A percentile compares a stretch with the other conserved stretches of the same genome.
Evolutionary conservation across 2,888 invertebrate species (phyloP).

Genomic region (Loripinus fragilis): DNA sequence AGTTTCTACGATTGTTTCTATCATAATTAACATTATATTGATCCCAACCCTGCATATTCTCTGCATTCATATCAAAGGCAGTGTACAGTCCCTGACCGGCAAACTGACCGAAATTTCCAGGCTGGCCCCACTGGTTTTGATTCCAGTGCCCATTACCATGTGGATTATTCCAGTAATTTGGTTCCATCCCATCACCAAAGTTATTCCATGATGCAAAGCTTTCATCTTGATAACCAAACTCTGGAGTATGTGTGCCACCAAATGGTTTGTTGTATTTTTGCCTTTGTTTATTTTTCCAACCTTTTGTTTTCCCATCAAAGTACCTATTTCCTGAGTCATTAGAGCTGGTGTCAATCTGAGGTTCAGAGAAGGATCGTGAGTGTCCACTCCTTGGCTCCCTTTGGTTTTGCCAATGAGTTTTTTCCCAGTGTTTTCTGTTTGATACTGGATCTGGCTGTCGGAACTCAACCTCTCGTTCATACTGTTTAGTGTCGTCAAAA

Average conservation of each 20-base stretch:
- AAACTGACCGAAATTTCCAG: background rate
- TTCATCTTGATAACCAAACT: background rate
- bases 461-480: background rate
- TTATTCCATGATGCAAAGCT: background rate
- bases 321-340: background rate
- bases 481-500: background rate
- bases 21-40: background rate
- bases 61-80: background rate
- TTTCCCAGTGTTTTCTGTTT: background rate
- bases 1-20: background rate
- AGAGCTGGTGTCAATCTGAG: background rate
- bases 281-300: background rate
- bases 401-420: background rate
- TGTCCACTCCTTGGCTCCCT: conserved; percentile 14
- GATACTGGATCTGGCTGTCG: background rate
- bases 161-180: background rate
- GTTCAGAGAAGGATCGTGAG: conserved; percentile 46
- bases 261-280: background rate
- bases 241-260: background rate
- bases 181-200: background rate
- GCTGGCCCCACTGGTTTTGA: background rate
- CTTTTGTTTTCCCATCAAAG: background rate
- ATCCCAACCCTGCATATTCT: background rate
- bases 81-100: background rate
- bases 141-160: background rate